Percentiles rank a stretch among this genome's conserved stretches.
Conservation (phyloP, 2,888 invertebrate genomes). For the Ectobius pallidus region DNA sequence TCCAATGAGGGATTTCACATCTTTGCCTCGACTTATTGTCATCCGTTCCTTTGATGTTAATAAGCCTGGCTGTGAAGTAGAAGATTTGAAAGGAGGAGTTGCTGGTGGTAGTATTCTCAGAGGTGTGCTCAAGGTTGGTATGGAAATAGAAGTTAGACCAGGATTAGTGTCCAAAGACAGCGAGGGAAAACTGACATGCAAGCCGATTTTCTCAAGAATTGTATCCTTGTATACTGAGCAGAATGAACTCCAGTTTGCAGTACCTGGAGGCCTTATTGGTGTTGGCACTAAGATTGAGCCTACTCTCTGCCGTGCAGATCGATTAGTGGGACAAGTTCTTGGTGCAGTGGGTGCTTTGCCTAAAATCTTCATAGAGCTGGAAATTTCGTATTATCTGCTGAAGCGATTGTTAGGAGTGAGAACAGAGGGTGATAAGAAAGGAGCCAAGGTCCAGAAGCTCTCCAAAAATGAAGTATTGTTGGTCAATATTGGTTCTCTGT, state of each 20-base stretch:
- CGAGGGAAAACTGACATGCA: conserved; percentile 94
- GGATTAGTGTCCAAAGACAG: conserved; percentile 96
- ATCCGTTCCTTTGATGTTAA: conserved; percentile 99
- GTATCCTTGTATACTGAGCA: conserved; percentile 98
- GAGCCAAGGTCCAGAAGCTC: conserved; percentile 93
- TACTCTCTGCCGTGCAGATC: conserved; percentile 96
- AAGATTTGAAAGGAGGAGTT: conserved; percentile 97
- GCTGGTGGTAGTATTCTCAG: conserved; percentile 97
- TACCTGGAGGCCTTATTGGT: conserved; percentile 98
- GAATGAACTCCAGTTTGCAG: conserved; percentile 97
- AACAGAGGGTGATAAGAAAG: conserved; percentile 98
- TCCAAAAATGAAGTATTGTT: conserved; percentile 89
- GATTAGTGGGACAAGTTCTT: conserved; percentile 94
- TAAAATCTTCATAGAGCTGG: conserved; percentile 96
- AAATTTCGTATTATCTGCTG: conserved; percentile 96
- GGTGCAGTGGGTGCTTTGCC: conserved; percentile 97
- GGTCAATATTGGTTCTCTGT: conserved; percentile 98
- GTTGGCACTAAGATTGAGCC: conserved; percentile 99
- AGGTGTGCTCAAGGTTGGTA: conserved; percentile 95
- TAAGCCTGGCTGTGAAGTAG: conserved; percentile 99
- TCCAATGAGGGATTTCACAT: conserved; percentile 92
- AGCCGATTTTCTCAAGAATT: conserved; percentile 95
- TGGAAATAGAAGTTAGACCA: conserved; percentile 98
- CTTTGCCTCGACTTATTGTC: conserved; percentile 93
- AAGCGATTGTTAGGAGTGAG: conserved; percentile 96